These are phyloP conservation scores for Phragmatobia fuliginosa DNA, from an alignment of 2,888 invertebrate species.

Conservation along the genomic window DNA sequence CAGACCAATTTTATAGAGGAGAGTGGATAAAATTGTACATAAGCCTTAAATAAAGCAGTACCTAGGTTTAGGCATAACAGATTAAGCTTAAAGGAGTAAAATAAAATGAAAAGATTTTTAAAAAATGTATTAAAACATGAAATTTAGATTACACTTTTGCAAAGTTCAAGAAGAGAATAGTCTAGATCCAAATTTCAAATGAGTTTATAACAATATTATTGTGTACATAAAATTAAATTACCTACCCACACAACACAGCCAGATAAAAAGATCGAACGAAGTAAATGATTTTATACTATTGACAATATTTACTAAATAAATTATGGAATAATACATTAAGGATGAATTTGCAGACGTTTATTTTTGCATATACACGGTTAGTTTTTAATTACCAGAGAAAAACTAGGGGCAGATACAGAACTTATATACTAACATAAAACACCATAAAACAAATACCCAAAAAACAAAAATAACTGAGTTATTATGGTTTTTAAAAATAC, in stretches of 20 bases:
- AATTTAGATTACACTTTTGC: conserved; percentile 70
- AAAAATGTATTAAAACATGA: conserved; percentile 85
- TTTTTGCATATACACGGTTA: neutral
- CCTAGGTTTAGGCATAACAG: neutral
- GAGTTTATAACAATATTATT: conserved; percentile 40
- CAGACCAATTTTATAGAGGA: too few relatives aligned
- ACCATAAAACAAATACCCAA: too few relatives aligned
- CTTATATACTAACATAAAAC: too few relatives aligned
- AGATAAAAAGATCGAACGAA: conserved; percentile 44
- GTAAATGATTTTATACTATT: conserved; percentile 34
- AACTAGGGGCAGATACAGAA: too few relatives aligned
- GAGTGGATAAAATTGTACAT: too few relatives aligned
- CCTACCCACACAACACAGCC: conserved; percentile 48
- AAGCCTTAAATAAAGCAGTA: too few relatives aligned
- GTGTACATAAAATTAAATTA: conserved; percentile 30
- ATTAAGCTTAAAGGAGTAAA: neutral
- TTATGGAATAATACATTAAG: conserved; percentile 1
- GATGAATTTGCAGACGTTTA: neutral
- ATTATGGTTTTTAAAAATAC: too few relatives aligned
- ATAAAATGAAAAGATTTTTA: conserved; percentile 59
- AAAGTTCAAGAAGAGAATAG: conserved; percentile 53
- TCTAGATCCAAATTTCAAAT: conserved; percentile 58
- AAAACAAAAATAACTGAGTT: too few relatives aligned
- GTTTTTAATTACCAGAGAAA: too few relatives aligned
- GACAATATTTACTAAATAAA: conserved; percentile 17